phyloP scores from a whole-genome alignment of 2,113 vertebrate species.

The Dasypus novemcinctus region DNA sequence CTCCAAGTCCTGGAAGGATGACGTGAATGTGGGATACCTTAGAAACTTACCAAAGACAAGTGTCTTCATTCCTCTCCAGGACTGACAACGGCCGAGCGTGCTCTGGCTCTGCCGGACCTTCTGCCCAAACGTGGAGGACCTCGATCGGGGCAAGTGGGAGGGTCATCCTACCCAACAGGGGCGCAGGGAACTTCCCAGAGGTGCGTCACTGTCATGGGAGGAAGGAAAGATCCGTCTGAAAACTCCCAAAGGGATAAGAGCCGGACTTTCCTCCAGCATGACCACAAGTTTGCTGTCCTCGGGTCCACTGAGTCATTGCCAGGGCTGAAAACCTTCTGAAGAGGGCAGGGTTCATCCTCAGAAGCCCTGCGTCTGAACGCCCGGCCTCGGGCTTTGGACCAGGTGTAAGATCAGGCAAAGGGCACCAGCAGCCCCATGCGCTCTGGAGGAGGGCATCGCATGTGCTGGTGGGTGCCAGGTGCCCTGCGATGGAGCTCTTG shows the following conservation, averaged over 20 bases:
- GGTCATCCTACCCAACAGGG: background rate
- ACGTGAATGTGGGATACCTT: background rate
- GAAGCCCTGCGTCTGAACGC: background rate
- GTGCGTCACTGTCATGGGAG: background rate
- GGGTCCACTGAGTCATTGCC: no score
- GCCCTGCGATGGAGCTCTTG: no score
- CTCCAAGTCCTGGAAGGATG: background rate
- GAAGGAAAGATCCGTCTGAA: background rate
- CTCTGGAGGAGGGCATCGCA: fast-evolving
- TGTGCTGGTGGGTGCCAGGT: fast-evolving
- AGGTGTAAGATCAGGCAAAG: background rate
- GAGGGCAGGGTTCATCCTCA: background rate
- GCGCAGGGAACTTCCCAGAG: background rate
- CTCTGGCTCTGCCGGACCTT: background rate
- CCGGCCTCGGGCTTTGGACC: background rate
- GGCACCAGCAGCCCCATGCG: background rate
- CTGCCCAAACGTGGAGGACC: background rate
- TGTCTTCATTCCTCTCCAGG: background rate
- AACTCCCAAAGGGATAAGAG: background rate
- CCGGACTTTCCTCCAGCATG: no score
- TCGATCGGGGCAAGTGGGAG: background rate
- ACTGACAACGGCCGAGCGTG: background rate
- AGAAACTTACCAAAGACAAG: background rate
- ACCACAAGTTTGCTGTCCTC: background rate
- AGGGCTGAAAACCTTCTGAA: background rate